Evolutionary conservation across 64 coral and sea anemone genomes (phyloP), one percentile per base, ranked within the genome.

Genomic region (Pocillopora verrucosa): DNA sequence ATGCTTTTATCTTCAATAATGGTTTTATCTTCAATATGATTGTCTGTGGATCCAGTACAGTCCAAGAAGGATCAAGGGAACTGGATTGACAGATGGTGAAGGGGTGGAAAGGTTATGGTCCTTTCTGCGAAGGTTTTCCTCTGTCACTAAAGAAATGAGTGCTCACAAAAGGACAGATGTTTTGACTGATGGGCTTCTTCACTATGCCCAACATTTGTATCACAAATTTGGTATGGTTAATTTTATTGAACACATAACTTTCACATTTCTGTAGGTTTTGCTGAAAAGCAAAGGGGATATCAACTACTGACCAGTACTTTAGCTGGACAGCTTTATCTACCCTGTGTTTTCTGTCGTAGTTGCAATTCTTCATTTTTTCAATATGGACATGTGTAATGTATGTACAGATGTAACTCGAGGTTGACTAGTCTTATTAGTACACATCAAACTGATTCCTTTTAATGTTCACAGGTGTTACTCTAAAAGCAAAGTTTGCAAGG

Each of bases 31-130:
- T 69, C 19, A 69, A 17, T 94, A 84, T 84, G 2, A 41, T 34
- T 88, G 36, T 70, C 35, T 35, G 13, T 61, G 92, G 89, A 82
- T 95, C 38, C 59, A 89, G 35, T 95, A 77, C 79, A 92, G 80
- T 88, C 94, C 94, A 79, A 88, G 94, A 45, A 74, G 94, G 63
- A 81, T 74, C 11, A 10, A 74, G 41, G 62, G 65, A 74, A 80
- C 91, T 87, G 89, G 88, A 10, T 80, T 94, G 60, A 94, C 93
- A 17, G 92, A 94, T 80, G 92, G 92, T 16, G 92, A 94, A 78
- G 92, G 92, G 14, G 92, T 94, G 17, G 93, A 88, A 76, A 76
- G 93, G 57, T 89, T 94, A 24, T 94, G 93, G 93, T 87, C 88
- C 22, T 94, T 87, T 60, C 74, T 94, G 19, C 60, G 93, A 34